Conservation (phyloP, 2,797 vertebrate species). For the Anguilla marmorata region DNA sequence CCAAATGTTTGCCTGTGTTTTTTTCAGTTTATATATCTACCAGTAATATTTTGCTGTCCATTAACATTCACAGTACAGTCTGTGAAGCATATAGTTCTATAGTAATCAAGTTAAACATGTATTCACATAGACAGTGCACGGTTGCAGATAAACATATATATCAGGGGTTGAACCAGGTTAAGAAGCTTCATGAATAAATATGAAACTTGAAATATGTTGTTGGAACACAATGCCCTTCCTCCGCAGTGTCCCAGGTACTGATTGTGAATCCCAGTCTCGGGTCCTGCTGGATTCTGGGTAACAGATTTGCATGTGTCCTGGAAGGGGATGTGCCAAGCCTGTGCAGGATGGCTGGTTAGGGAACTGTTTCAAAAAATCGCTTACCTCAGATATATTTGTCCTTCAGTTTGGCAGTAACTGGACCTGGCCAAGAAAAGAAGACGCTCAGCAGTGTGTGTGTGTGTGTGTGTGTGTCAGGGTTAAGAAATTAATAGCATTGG, state of each 20-base stretch:
- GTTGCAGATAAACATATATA: background rate
- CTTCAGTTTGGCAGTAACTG: slow-evolving; percentile 11
- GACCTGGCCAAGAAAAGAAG: background rate
- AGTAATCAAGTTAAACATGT: background rate
- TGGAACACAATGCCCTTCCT: background rate
- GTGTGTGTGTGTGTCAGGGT: background rate
- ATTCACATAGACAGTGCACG: background rate
- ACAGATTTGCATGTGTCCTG: background rate
- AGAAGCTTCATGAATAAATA: too few species aligned
- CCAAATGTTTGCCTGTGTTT: background rate
- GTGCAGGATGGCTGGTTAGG: background rate
- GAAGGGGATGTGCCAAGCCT: background rate
- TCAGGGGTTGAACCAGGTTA: too few species aligned
- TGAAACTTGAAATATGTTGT: background rate
- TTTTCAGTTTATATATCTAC: background rate
- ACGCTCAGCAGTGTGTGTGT: background rate
- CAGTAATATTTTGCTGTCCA: background rate
- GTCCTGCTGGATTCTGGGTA: background rate
- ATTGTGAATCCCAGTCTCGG: background rate
- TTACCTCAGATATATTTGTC: background rate
- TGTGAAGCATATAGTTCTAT: background rate
- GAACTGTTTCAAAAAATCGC: background rate
- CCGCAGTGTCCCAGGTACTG: background rate
- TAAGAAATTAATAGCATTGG: background rate
- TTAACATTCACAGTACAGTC: background rate